Evolutionary conservation across 2,797 vertebrate genomes (phyloP).

Genomic region (Odontamblyopus rebecca): DNA sequence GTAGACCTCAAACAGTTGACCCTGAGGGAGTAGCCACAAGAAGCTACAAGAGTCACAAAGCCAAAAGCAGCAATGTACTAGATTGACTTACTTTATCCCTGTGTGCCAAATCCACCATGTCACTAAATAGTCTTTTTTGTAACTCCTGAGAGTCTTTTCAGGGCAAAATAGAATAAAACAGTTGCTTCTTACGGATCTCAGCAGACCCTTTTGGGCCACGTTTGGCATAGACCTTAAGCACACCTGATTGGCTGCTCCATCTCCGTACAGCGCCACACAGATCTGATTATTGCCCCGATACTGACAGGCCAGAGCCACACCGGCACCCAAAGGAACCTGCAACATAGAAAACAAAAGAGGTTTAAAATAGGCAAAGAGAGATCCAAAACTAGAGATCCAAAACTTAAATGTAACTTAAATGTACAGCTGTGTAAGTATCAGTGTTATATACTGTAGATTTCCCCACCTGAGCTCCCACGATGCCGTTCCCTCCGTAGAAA

Average conservation of each 20-base stretch:
- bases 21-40: slow-evolving; percentile 68
- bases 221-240: slow-evolving; percentile 17
- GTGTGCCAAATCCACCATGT: too few species aligned
- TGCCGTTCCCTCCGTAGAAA: slow-evolving; percentile 96
- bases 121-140: too few species aligned
- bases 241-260: slow-evolving; percentile 96
- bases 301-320: slow-evolving; percentile 91
- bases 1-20: slow-evolving; percentile 92
- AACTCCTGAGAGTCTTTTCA: too few species aligned
- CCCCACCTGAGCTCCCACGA: slow-evolving; percentile 94
- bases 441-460: too few species aligned
- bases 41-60: too few species aligned
- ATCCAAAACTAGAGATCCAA: background rate
- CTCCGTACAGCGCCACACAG: slow-evolving; percentile 89
- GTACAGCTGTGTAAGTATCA: too few species aligned
- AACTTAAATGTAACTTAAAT: background rate
- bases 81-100: too few species aligned
- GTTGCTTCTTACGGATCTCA: too few species aligned
- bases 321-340: slow-evolving; percentile 93
- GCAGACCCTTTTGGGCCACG: too few species aligned
- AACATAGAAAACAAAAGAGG: background rate
- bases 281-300: slow-evolving; percentile 88
- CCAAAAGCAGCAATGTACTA: too few species aligned
- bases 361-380: background rate
- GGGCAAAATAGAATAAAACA: background rate